phyloP scores from a whole-genome alignment of 2,113 vertebrate genomes.

The Thunnus maccoyii region DNA sequence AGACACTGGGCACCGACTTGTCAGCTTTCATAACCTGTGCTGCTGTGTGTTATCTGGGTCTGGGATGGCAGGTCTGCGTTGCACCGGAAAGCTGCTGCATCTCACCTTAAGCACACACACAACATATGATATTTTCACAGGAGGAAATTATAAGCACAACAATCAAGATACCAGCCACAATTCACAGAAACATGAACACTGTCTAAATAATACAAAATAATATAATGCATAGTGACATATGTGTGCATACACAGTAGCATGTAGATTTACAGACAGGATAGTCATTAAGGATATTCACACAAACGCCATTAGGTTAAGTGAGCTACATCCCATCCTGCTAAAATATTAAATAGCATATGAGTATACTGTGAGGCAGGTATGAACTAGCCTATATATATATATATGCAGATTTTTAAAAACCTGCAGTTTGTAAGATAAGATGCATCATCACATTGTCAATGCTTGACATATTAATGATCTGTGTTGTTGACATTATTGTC shows the following conservation, averaged over 20 bases:
- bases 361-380: background rate
- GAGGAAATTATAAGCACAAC: conserved; percentile 24
- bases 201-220: background rate
- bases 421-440: background rate
- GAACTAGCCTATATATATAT: background rate
- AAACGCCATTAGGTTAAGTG: background rate
- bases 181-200: conserved; percentile 12
- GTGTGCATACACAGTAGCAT: background rate
- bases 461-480: background rate
- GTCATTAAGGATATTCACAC: background rate
- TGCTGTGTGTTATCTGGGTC: background rate
- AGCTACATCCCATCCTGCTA: background rate
- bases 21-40: background rate
- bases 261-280: background rate
- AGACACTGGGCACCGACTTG: conserved; percentile 10
- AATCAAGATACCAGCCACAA: conserved; percentile 20
- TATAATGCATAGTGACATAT: background rate
- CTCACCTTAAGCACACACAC: conserved; percentile 18
- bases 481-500: conserved; percentile 3
- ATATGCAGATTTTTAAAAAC: background rate
- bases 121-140: conserved; percentile 6
- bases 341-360: background rate
- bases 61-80: background rate
- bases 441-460: background rate
- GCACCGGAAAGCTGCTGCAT: conserved; percentile 1